phyloP scores from a whole-genome alignment of 1,140 invertebrate genomes.

The Zaprionus ghesquierei region DNA sequence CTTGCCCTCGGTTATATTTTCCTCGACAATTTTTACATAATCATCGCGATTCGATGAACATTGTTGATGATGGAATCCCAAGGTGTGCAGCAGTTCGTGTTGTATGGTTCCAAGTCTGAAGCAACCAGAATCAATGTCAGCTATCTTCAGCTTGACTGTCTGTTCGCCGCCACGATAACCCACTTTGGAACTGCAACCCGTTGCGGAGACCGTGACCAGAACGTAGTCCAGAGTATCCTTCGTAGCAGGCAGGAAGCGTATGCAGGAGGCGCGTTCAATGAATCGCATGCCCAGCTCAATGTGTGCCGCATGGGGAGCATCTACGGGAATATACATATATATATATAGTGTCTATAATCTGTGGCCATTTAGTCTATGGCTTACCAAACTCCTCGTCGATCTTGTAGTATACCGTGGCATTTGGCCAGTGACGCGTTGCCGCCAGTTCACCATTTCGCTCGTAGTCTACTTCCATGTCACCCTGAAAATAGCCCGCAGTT shows the following conservation, averaged over 20 bases:
- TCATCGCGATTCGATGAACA: constrained; percentile 87
- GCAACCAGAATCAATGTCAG: constrained; percentile 58
- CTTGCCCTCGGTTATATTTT: constrained; percentile 86
- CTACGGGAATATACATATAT: neutral
- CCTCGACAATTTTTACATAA: constrained; percentile 86
- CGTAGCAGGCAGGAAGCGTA: constrained; percentile 57
- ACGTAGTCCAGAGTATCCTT: constrained; percentile 38
- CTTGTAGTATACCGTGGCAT: constrained; percentile 81
- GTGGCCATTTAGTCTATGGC: too few relatives aligned
- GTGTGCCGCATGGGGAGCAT: constrained; percentile 18
- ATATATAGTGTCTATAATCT: neutral
- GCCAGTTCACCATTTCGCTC: constrained; percentile 32
- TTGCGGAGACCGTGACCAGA: constrained; percentile 21
- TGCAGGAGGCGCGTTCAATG: constrained; percentile 77
- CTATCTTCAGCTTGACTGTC: constrained; percentile 55
- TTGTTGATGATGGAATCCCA: constrained; percentile 90
- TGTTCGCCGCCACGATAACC: constrained; percentile 83
- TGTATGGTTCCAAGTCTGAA: constrained; percentile 84
- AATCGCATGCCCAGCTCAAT: constrained; percentile 63
- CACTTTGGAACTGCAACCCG: constrained; percentile 83
- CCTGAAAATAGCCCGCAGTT: constrained; percentile 59
- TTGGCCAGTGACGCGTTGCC: constrained; percentile 45
- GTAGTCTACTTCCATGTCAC: constrained; percentile 56
- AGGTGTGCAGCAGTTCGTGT: constrained; percentile 87
- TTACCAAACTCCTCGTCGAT: constrained; percentile 69